These are phyloP conservation scores for Dynastes grantii DNA, from an alignment of 2,888 invertebrate genomes.

Conservation along the genomic window DNA sequence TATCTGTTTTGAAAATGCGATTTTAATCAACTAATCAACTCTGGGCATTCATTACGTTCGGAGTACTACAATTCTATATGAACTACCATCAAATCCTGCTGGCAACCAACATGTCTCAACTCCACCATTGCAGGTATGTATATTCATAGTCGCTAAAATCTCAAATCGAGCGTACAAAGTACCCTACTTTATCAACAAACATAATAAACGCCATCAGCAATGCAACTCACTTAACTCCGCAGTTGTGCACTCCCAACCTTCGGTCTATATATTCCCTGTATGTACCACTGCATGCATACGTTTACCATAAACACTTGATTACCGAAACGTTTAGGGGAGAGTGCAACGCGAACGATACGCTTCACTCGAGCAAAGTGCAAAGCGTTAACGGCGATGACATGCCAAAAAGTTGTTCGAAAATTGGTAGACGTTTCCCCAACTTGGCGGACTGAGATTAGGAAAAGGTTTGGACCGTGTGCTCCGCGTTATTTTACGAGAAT, in stretches of 20 bases:
- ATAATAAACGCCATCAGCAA: slow-evolving; percentile 3
- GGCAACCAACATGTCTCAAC: too few species aligned
- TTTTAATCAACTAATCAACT: too few species aligned
- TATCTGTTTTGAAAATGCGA: too few species aligned
- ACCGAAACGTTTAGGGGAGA: background rate
- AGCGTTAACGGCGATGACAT: slow-evolving; percentile 12
- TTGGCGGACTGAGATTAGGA: background rate
- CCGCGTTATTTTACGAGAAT: background rate
- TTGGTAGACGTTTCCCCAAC: background rate
- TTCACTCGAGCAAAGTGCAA: background rate
- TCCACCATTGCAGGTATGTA: too few species aligned
- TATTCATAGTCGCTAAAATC: background rate
- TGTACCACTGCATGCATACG: background rate
- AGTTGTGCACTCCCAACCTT: background rate
- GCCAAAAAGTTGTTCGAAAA: slow-evolving; percentile 1
- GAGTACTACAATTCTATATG: too few species aligned
- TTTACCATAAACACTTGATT: slow-evolving; percentile 8
- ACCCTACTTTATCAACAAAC: slow-evolving; percentile 4
- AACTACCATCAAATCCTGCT: too few species aligned
- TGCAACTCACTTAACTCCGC: background rate
- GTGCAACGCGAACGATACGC: slow-evolving; percentile 4
- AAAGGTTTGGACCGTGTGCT: background rate
- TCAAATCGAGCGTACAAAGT: background rate
- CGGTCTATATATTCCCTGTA: background rate
- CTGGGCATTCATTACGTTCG: too few species aligned